Evolutionary conservation across 2,113 vertebrate species (phyloP).

Genomic region (Aramus guarauna): DNA sequence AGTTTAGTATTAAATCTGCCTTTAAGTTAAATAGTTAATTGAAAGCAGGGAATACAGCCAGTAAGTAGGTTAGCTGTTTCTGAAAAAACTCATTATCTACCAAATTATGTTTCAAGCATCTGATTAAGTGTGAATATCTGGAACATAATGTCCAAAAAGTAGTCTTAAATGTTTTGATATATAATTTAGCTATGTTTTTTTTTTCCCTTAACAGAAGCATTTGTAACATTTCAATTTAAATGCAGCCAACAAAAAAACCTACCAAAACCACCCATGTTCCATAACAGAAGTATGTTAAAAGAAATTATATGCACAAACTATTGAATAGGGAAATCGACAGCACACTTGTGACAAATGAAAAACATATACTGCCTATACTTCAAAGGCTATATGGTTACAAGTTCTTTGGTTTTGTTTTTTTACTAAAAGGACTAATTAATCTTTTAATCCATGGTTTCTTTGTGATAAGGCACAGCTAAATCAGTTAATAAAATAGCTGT

Average conservation of each 20-base stretch:
- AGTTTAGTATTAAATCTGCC: not conserved
- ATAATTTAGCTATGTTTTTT: not conserved
- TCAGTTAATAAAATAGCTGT: not conserved
- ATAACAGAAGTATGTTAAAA: not conserved
- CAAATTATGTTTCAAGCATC: not conserved
- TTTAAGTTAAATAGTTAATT: not conserved
- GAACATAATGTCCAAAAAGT: not conserved
- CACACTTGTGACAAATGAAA: not conserved
- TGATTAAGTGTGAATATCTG: constrained; percentile 1
- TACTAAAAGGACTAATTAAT: not conserved
- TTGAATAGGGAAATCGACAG: not conserved
- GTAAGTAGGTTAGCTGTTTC: not conserved
- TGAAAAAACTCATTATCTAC: not conserved
- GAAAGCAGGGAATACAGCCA: not conserved
- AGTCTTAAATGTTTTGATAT: not conserved
- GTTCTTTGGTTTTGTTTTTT: not conserved
- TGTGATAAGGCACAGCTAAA: not conserved
- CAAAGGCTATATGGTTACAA: not conserved
- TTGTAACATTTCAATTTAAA: not conserved
- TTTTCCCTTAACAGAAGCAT: not conserved
- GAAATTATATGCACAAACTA: not conserved
- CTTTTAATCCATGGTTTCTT: not conserved
- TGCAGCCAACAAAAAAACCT: not conserved
- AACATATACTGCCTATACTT: not conserved
- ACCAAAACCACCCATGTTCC: not conserved